phyloP scores from a whole-genome alignment of 1,140 invertebrate species.

The Drosophila virilis region DNA sequence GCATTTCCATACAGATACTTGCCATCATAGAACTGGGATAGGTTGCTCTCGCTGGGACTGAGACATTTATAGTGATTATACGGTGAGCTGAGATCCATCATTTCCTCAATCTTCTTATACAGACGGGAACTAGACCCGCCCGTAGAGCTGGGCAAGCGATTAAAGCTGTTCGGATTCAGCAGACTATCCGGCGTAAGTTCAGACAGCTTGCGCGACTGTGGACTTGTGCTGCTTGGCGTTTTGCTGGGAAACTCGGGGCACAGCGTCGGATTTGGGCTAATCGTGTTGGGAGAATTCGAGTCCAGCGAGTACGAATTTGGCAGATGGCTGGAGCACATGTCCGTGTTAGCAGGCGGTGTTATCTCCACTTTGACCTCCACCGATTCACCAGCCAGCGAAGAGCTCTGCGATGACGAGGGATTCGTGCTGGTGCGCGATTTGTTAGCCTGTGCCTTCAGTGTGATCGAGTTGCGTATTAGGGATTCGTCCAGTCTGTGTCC shows the following conservation, averaged over 20 bases:
- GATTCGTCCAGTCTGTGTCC: conserved; percentile 87
- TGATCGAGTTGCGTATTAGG: conserved; percentile 81
- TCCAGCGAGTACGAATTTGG: conserved; percentile 83
- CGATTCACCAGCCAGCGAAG: conserved; percentile 77
- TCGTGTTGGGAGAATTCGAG: conserved; percentile 79
- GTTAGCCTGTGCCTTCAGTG: conserved; percentile 75
- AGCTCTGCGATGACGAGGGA: conserved; percentile 83
- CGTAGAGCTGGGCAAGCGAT: conserved; percentile 76
- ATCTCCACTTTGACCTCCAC: conserved; percentile 84
- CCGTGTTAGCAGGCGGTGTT: conserved; percentile 75
- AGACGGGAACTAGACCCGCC: conserved; percentile 76
- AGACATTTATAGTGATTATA: conserved; percentile 90
- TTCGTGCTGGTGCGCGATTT: conserved; percentile 81
- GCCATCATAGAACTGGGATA: conserved; percentile 83
- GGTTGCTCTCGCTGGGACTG: conserved; percentile 87
- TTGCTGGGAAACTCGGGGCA: conserved; percentile 78
- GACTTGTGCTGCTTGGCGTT: conserved; percentile 67
- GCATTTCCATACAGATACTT: conserved; percentile 75
- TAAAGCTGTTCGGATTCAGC: conserved; percentile 78
- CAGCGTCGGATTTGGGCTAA: conserved; percentile 76
- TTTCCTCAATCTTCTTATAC: conserved; percentile 83
- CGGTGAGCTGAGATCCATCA: conserved; percentile 89
- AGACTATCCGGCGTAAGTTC: conserved; percentile 76
- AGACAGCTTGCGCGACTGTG: conserved; percentile 76
- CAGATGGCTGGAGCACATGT: conserved; percentile 62